These are phyloP conservation scores for Lepidotrigona ventralis DNA, from an alignment of 1,140 invertebrate genomes.

Conservation along the genomic window DNA sequence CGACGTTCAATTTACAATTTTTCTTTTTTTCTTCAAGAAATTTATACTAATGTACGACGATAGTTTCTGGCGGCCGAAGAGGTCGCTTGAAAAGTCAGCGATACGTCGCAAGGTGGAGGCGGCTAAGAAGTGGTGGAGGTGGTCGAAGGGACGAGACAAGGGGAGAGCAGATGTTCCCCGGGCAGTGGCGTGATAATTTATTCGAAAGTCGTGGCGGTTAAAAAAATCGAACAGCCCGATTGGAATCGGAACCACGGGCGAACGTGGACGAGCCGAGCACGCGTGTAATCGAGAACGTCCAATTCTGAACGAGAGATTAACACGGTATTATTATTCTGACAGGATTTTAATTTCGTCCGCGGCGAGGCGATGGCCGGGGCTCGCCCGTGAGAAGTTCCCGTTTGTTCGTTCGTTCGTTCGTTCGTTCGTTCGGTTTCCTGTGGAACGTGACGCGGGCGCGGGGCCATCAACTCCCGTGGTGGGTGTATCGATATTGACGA, in stretches of 20 bases:
- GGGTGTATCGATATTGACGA: constrained; percentile 79
- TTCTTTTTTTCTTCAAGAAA: too few relatives aligned
- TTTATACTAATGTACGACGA: too few relatives aligned
- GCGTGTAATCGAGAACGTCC: constrained; percentile 76
- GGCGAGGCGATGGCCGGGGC: constrained; percentile 1
- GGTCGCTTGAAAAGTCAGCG: not conserved
- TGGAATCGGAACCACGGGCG: constrained; percentile 40
- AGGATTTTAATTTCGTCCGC: constrained; percentile 79
- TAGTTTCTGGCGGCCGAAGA: too few relatives aligned
- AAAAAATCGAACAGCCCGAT: constrained; percentile 42
- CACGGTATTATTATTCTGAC: constrained; percentile 78
- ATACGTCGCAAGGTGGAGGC: too few relatives aligned
- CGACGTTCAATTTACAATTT: too few relatives aligned
- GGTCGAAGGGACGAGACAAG: not conserved
- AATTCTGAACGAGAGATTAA: constrained; percentile 74
- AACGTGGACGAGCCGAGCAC: constrained; percentile 35
- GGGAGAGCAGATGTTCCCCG: not conserved
- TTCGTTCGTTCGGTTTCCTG: constrained; percentile 45
- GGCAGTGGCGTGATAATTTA: constrained; percentile 31
- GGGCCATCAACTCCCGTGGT: constrained; percentile 27
- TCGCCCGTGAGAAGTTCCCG: constrained; percentile 69
- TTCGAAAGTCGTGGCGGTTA: constrained; percentile 31
- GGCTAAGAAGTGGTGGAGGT: too few relatives aligned
- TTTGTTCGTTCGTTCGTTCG: too few relatives aligned
- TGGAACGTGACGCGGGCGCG: constrained; percentile 38